Conservation (phyloP, 2,888 invertebrate species). For the Drosophila nigricruria region DNA sequence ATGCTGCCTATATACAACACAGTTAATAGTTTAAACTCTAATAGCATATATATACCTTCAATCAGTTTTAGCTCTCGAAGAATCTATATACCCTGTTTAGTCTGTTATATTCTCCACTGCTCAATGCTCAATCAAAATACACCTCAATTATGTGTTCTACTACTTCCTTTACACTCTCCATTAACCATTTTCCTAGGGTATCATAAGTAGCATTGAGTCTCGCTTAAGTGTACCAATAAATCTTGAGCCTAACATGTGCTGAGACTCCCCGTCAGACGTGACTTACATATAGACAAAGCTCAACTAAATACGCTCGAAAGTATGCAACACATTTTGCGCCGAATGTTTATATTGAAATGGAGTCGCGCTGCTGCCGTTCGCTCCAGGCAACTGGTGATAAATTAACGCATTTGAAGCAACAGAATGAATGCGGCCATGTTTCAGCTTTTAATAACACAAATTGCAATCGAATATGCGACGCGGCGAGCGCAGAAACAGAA, state of each 20-base stretch:
- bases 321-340: slow-evolving; percentile 35
- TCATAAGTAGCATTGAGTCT: slow-evolving; percentile 47
- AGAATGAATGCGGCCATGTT: slow-evolving; percentile 39
- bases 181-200: background rate
- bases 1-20: too few relatives aligned
- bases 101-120: background rate
- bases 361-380: slow-evolving; percentile 2
- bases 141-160: background rate
- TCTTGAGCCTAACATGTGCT: slow-evolving; percentile 74
- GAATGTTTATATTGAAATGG: slow-evolving; percentile 22
- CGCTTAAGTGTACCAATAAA: slow-evolving; percentile 69
- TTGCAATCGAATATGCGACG: slow-evolving; percentile 71
- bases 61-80: background rate
- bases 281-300: slow-evolving; percentile 57
- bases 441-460: slow-evolving; percentile 75
- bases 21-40: too few relatives aligned
- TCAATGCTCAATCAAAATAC: too few relatives aligned
- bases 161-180: background rate
- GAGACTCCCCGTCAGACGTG: slow-evolving; percentile 63
- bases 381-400: slow-evolving; percentile 46
- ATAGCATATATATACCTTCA: too few relatives aligned
- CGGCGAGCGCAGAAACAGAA: slow-evolving; percentile 12
- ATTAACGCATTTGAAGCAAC: slow-evolving; percentile 71
- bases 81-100: background rate
- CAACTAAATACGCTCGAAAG: slow-evolving; percentile 21